Evolutionary conservation across 2,113 vertebrate genomes (phyloP).

Genomic region (Microcebus griseorufus): DNA sequence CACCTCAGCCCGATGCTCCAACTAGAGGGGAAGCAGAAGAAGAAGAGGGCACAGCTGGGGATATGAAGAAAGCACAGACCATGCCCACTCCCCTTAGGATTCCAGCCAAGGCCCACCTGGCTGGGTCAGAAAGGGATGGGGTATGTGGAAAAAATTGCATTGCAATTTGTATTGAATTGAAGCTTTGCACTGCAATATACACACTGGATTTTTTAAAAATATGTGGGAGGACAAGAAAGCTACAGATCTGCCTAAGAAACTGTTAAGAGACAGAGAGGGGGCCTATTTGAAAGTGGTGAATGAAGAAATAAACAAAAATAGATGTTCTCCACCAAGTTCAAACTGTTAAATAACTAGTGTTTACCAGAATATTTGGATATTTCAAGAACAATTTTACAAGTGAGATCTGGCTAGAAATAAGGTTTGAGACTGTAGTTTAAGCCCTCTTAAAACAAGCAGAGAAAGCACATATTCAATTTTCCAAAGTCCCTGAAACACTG

Average conservation of each 20-base stretch:
- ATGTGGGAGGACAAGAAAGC: background rate
- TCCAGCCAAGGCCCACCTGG: background rate
- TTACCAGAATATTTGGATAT: background rate
- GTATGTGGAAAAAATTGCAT: background rate
- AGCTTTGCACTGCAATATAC: background rate
- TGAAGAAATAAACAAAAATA: conserved; percentile 19
- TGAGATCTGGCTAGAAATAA: background rate
- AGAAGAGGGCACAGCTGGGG: background rate
- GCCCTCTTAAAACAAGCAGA: background rate
- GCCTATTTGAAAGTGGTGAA: background rate
- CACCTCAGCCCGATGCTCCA: background rate
- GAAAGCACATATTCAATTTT: background rate
- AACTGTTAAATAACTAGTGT: background rate
- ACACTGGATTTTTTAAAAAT: background rate
- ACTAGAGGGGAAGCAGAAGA: background rate
- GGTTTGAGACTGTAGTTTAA: background rate
- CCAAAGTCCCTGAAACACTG: background rate
- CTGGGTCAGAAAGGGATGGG: background rate
- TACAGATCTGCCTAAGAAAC: background rate
- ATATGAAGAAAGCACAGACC: background rate
- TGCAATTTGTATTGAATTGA: background rate
- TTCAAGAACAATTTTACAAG: conserved; percentile 30
- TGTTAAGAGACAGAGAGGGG: background rate
- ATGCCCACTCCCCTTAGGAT: background rate
- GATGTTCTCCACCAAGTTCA: background rate